A percentile compares a stretch with the other conserved stretches of the same genome.
Evolutionary conservation across 2,113 vertebrate species (phyloP).

Genomic region (Potamarius usumacintae): DNA sequence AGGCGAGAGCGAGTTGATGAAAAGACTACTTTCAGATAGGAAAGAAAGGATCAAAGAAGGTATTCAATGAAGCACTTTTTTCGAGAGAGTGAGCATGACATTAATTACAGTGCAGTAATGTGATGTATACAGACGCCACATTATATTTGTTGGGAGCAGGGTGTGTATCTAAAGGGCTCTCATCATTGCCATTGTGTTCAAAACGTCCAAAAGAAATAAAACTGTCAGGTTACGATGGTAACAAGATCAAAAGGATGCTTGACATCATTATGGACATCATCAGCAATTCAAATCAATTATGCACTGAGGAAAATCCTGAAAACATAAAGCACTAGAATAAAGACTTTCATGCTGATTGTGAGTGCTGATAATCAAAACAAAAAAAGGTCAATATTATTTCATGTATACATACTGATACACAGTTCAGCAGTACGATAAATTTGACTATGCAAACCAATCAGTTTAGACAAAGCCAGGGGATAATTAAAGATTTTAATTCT

Average conservation of each 20-base stretch:
- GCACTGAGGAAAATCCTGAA: background rate
- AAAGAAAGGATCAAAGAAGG: background rate
- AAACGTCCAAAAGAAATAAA: background rate
- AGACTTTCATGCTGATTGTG: background rate
- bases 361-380: background rate
- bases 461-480: background rate
- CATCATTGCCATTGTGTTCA: background rate
- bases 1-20: background rate
- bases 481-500: constrained; percentile 23
- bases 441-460: background rate
- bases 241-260: background rate
- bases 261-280: background rate
- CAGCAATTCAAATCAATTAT: background rate
- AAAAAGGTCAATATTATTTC: background rate
- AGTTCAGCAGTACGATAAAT: background rate
- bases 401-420: background rate
- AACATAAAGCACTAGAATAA: background rate
- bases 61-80: background rate
- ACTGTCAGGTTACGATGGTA: background rate
- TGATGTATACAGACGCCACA: background rate
- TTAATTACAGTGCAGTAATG: constrained; percentile 11
- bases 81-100: background rate
- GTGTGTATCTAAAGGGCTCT: background rate
- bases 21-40: background rate
- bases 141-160: background rate